phyloP scores from a whole-genome alignment of 2,797 vertebrate genomes.

The Enteromius viviparus region DNA sequence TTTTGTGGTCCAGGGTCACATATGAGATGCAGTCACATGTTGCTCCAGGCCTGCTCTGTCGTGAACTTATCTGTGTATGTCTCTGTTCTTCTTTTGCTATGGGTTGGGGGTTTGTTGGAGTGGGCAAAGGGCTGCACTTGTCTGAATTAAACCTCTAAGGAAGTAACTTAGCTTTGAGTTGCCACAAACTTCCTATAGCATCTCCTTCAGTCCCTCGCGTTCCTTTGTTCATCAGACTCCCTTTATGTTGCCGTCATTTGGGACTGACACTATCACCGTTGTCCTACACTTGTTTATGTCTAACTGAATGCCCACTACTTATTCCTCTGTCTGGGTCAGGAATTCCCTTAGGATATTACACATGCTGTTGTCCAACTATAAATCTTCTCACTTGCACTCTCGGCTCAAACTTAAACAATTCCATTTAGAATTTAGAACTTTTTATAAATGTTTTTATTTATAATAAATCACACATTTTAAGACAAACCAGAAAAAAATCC shows the following conservation, averaged over 20 bases:
- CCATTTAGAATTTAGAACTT: no score
- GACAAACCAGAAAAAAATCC: no score
- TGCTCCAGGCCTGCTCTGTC: not conserved
- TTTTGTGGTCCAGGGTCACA: no score
- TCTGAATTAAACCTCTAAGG: not conserved
- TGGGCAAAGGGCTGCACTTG: not conserved
- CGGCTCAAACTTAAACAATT: not conserved
- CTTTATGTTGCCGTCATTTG: not conserved
- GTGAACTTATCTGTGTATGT: not conserved
- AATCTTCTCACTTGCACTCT: not conserved
- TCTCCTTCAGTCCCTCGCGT: not conserved
- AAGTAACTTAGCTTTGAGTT: conserved; percentile 10
- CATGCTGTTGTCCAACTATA: not conserved
- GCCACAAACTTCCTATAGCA: not conserved
- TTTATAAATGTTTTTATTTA: no score
- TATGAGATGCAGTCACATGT: not conserved
- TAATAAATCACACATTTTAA: no score
- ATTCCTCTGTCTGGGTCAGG: conserved; percentile 6
- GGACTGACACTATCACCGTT: not conserved
- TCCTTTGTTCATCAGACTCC: conserved; percentile 16
- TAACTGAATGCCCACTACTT: not conserved
- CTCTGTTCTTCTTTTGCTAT: not conserved
- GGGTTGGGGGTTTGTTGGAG: not conserved
- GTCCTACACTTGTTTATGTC: conserved; percentile 14
- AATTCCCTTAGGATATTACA: not conserved